A percentile compares a stretch with the other conserved stretches of the same genome.
phyloP scores from a whole-genome alignment of 2,797 vertebrate species.

The Rhodeus uyekii region DNA sequence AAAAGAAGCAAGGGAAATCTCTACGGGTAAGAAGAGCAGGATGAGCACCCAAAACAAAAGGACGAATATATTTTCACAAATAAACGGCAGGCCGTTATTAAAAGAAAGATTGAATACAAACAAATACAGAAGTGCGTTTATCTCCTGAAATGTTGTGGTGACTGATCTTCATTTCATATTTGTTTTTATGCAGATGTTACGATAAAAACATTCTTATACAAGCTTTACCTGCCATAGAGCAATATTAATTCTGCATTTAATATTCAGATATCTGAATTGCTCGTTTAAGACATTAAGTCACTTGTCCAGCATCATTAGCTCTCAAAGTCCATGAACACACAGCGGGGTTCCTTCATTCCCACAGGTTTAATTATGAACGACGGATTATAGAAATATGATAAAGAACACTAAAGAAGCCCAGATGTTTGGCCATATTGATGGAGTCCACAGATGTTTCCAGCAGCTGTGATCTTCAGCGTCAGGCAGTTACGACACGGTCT shows the following conservation, averaged over 20 bases:
- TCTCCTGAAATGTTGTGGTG: neutral
- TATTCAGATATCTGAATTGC: neutral
- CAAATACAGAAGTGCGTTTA: neutral
- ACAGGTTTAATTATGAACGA: constrained; percentile 62
- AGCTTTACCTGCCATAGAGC: neutral
- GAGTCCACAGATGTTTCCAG: constrained; percentile 55
- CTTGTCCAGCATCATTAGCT: constrained; percentile 51
- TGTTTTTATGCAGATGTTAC: neutral
- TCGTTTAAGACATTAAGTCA: constrained; percentile 29
- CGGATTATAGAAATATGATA: constrained; percentile 58
- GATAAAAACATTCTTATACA: neutral
- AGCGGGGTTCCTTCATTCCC: constrained; percentile 48
- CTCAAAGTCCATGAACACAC: constrained; percentile 50
- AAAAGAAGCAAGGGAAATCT: constrained; percentile 22
- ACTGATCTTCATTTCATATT: no score
- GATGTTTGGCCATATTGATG: constrained; percentile 59
- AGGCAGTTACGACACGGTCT: constrained; percentile 31
- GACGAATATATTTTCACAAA: neutral
- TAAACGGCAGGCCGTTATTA: neutral
- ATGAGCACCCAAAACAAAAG: constrained; percentile 1
- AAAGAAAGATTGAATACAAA: no score
- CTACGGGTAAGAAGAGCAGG: neutral
- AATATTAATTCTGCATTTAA: neutral
- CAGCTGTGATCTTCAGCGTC: constrained; percentile 57
- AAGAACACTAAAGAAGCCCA: constrained; percentile 48